These are phyloP conservation scores for Melanocharis versteri DNA, from an alignment of 2,113 vertebrate genomes.

Conservation along the genomic window DNA sequence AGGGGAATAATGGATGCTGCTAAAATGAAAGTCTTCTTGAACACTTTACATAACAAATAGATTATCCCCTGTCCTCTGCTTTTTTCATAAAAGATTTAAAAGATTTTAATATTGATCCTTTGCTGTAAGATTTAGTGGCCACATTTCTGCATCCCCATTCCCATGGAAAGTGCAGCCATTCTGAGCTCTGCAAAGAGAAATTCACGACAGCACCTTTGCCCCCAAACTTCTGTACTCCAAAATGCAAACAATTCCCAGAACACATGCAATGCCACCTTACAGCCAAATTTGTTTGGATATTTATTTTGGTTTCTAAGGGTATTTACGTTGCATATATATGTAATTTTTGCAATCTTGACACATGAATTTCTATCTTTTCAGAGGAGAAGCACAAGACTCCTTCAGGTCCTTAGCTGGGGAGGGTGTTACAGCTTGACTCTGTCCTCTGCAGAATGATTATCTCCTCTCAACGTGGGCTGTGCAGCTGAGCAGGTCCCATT, in stretches of 20 bases:
- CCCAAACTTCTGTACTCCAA: neutral
- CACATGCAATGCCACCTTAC: neutral
- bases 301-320: neutral
- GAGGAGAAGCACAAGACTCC: neutral
- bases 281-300: neutral
- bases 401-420: neutral
- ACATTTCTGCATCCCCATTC: fast-evolving
- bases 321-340: fast-evolving
- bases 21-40: constrained; percentile 46
- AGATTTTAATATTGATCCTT: neutral
- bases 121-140: neutral
- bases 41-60: constrained; percentile 11
- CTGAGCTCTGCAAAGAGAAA: neutral
- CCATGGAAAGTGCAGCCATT: fast-evolving
- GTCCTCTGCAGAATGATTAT: neutral
- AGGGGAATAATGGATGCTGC: constrained; percentile 1
- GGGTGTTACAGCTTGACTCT: neutral
- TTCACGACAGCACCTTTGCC: neutral
- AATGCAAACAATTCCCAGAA: neutral
- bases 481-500: neutral
- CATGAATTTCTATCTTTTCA: neutral
- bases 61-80: neutral
- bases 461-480: neutral
- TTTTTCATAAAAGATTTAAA: constrained; percentile 7
- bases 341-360: neutral